A percentile compares a stretch with the other conserved stretches of the same genome.
Evolutionary conservation across 2,797 vertebrate species (phyloP).

Genomic region (Manis crassicaudata): DNA sequence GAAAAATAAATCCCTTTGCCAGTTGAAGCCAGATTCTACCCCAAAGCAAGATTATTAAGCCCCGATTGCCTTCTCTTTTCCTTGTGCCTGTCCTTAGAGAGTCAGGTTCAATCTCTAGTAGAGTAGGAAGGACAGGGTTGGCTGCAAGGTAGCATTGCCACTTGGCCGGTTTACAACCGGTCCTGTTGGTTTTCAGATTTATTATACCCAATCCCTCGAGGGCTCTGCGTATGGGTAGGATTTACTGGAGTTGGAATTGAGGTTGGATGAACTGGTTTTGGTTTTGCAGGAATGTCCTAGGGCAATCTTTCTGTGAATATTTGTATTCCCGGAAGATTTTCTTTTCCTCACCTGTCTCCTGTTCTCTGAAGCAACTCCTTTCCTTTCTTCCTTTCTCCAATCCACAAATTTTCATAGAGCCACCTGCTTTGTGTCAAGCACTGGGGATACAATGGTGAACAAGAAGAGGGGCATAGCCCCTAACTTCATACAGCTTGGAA

Average conservation of each 20-base stretch:
- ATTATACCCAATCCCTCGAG: constrained; percentile 62
- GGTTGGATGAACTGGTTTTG: constrained; percentile 52
- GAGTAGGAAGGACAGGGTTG: constrained; percentile 12
- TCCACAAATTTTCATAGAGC: constrained; percentile 7
- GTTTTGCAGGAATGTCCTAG: constrained; percentile 46
- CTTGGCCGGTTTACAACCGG: constrained; percentile 45
- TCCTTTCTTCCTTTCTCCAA: background rate
- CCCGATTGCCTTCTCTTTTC: background rate
- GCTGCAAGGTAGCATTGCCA: constrained; percentile 21
- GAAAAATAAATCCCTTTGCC: constrained; percentile 24
- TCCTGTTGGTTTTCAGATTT: constrained; percentile 68
- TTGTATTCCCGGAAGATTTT: constrained; percentile 56
- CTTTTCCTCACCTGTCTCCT: background rate
- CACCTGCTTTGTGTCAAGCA: background rate
- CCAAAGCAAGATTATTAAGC: constrained; percentile 31
- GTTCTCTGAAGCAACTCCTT: constrained; percentile 25
- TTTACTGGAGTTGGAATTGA: constrained; percentile 53
- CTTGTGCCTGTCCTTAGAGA: background rate
- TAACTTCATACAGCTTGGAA: constrained; percentile 12
- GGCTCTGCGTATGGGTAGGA: background rate
- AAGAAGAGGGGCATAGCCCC: background rate
- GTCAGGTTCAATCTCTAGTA: constrained; percentile 53
- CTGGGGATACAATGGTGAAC: background rate
- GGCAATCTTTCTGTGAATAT: constrained; percentile 51
- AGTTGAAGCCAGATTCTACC: background rate